Conservation (phyloP, 2,888 invertebrate genomes). For the Andricus quercusramuli region DNA sequence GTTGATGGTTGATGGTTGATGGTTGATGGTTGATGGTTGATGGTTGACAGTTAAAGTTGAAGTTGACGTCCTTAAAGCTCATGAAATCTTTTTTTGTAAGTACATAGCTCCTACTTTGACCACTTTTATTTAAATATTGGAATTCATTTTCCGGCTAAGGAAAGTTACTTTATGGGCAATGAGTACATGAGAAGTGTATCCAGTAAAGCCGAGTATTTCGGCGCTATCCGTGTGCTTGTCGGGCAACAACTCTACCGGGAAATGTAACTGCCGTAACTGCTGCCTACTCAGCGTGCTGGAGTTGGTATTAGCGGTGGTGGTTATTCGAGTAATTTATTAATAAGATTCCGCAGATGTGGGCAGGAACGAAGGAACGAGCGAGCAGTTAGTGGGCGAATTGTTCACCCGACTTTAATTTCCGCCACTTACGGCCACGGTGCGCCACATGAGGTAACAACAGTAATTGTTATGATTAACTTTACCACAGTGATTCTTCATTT, state of each 20-base stretch:
- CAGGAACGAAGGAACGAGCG: slow-evolving; percentile 29
- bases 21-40: too few species aligned
- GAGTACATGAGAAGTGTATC: too few species aligned
- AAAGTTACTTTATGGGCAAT: too few species aligned
- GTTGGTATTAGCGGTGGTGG: slow-evolving; percentile 52
- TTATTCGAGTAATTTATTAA: slow-evolving; percentile 65
- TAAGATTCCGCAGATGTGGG: slow-evolving; percentile 62
- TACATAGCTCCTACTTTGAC: too few species aligned
- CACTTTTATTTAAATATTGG: too few species aligned
- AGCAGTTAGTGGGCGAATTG: slow-evolving; percentile 50
- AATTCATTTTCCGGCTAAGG: too few species aligned
- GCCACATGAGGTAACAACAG: slow-evolving; percentile 51
- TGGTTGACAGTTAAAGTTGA: too few species aligned
- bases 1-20: too few species aligned
- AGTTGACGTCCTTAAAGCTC: fast-evolving
- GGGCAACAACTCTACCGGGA: slow-evolving; percentile 55
- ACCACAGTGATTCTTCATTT: background rate
- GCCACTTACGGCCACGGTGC: slow-evolving; percentile 56
- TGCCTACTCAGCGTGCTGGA: slow-evolving; percentile 54
- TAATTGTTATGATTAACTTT: background rate
- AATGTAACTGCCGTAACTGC: slow-evolving; percentile 60
- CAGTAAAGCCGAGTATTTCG: too few species aligned
- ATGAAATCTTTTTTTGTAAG: too few species aligned
- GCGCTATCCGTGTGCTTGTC: slow-evolving; percentile 44
- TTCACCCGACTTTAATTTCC: slow-evolving; percentile 60